A percentile compares a stretch with the other conserved stretches of the same genome.
phyloP scores from a whole-genome alignment of 2,797 vertebrate species.

The Aphelocoma californica region DNA sequence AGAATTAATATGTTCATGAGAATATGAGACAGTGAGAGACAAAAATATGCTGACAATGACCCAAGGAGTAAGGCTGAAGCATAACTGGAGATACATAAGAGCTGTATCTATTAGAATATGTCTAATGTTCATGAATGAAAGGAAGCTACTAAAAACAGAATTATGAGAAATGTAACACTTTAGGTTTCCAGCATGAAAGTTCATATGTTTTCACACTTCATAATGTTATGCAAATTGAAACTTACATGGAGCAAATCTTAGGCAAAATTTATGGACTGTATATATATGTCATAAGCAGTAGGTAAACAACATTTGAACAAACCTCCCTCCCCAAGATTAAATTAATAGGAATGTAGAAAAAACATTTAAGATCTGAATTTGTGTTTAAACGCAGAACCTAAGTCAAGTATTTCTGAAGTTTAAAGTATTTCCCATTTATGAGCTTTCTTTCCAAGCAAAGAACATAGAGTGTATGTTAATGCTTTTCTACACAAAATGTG shows the following conservation, averaged over 20 bases:
- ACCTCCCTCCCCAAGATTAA: no score
- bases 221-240: not conserved
- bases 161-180: not conserved
- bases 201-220: not conserved
- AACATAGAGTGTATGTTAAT: not conserved
- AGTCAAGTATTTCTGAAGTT: not conserved
- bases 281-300: no score
- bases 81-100: not conserved
- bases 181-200: not conserved
- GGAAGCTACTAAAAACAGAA: conserved; percentile 3
- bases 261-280: no score
- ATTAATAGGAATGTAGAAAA: no score
- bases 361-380: no score
- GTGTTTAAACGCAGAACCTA: no score
- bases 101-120: not conserved
- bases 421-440: not conserved
- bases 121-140: not conserved
- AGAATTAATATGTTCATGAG: not conserved
- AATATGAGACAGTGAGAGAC: not conserved
- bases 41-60: not conserved
- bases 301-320: no score
- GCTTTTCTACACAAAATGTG: not conserved
- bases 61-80: not conserved
- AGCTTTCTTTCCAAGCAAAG: not conserved
- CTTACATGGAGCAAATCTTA: not conserved